Evolutionary conservation across 1,140 invertebrate genomes (phyloP).

Genomic region (Apis cerana): DNA sequence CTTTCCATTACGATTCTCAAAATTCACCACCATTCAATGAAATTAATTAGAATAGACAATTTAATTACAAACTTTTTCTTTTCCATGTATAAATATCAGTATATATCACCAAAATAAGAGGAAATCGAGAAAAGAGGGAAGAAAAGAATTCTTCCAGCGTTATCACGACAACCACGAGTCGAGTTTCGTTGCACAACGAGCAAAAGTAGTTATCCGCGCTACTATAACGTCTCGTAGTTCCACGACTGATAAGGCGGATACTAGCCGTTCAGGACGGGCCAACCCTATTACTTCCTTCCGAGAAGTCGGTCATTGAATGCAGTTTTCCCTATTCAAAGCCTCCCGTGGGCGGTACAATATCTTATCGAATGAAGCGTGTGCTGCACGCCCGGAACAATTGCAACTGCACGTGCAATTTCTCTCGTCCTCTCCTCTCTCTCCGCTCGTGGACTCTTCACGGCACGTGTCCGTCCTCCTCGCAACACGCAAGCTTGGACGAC

Average conservation of each 20-base stretch:
- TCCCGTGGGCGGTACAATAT: slow-evolving; percentile 9
- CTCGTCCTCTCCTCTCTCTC: neutral
- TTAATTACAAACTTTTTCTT: too few species aligned
- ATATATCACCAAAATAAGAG: too few species aligned
- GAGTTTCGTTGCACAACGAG: neutral
- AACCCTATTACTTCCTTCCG: slow-evolving; percentile 17
- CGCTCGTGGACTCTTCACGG: neutral
- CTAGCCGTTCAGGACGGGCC: neutral
- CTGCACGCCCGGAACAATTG: slow-evolving; percentile 5
- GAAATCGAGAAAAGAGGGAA: too few species aligned
- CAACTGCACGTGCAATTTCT: slow-evolving; percentile 30
- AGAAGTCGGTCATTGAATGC: neutral
- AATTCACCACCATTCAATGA: too few species aligned
- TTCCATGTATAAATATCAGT: too few species aligned
- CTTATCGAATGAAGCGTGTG: slow-evolving; percentile 9
- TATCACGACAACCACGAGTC: too few species aligned
- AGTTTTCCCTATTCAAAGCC: slow-evolving; percentile 2
- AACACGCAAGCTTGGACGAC: neutral
- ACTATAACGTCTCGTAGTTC: neutral
- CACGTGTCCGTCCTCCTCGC: slow-evolving; percentile 34
- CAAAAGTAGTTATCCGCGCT: neutral
- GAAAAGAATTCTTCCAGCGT: neutral
- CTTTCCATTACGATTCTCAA: too few species aligned
- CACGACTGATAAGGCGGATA: neutral
- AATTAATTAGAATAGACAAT: too few species aligned